Conservation (phyloP, 2,797 vertebrate genomes). For the Pristis pectinata region DNA sequence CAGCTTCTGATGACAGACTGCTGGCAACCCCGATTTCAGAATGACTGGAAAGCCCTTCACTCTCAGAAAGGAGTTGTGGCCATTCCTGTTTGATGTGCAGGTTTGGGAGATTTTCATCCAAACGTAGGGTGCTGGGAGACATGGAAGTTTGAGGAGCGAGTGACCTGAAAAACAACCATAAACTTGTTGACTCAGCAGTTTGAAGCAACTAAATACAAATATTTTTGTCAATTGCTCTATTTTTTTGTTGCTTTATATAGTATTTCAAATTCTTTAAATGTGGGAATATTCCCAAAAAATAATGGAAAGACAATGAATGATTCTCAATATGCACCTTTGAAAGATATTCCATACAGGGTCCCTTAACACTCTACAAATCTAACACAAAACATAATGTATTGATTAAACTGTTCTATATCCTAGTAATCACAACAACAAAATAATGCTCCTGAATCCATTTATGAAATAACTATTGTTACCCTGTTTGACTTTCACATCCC, state of each 20-base stretch:
- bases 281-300: slow-evolving; percentile 70
- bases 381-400: slow-evolving; percentile 64
- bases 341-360: slow-evolving; percentile 81
- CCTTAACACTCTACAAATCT: slow-evolving; percentile 81
- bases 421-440: slow-evolving; percentile 54
- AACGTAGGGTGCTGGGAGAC: slow-evolving; percentile 52
- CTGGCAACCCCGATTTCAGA: slow-evolving; percentile 57
- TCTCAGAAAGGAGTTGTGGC: slow-evolving; percentile 55
- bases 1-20: slow-evolving; percentile 66
- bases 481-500: neutral
- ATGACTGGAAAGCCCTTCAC: slow-evolving; percentile 56
- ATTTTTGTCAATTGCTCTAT: neutral
- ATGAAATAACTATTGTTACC: neutral
- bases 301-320: slow-evolving; percentile 65
- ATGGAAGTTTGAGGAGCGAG: slow-evolving; percentile 65
- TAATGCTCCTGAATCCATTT: slow-evolving; percentile 35
- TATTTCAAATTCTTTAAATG: slow-evolving; percentile 56
- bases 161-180: slow-evolving; percentile 58
- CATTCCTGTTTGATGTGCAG: slow-evolving; percentile 88
- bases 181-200: neutral
- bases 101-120: slow-evolving; percentile 61
- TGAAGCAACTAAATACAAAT: neutral
- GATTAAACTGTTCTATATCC: slow-evolving; percentile 44
- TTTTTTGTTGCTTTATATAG: neutral
- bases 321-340: slow-evolving; percentile 72